phyloP scores from a whole-genome alignment of 2,888 invertebrate genomes.

The Zygaena filipendulae region DNA sequence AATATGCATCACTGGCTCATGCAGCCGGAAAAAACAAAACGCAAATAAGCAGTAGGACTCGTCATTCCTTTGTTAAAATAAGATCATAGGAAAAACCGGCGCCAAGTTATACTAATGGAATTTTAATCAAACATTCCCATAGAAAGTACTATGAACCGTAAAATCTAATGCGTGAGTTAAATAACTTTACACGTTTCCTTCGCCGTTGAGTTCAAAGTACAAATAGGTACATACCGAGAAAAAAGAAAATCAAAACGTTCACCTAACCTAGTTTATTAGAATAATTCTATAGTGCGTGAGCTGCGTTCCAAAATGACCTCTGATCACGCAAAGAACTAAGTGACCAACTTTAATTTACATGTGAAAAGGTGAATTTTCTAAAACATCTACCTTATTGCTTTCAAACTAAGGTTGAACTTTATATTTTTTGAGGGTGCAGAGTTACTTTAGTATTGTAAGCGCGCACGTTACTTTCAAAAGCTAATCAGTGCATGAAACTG shows the following conservation, averaged over 20 bases:
- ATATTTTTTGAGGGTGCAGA: too few species aligned
- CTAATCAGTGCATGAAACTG: slow-evolving; percentile 52
- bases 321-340: slow-evolving; percentile 47
- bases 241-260: slow-evolving; percentile 40
- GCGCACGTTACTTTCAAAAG: too few species aligned
- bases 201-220: slow-evolving; percentile 16
- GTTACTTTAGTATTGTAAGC: too few species aligned
- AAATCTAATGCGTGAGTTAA: slow-evolving; percentile 6
- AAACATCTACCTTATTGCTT: slow-evolving; percentile 15
- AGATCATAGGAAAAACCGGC: too few species aligned
- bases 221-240: slow-evolving; percentile 10
- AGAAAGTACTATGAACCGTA: not conserved
- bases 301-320: slow-evolving; percentile 41
- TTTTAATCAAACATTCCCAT: too few species aligned
- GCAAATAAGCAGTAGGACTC: too few species aligned
- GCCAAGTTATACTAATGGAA: too few species aligned
- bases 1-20: too few species aligned
- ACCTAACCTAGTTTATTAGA: slow-evolving; percentile 62
- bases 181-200: slow-evolving; percentile 22
- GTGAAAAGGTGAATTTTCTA: slow-evolving; percentile 13
- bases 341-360: slow-evolving; percentile 3
- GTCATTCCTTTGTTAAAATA: too few species aligned
- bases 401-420: too few species aligned
- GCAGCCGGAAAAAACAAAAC: too few species aligned
- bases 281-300: slow-evolving; percentile 64